Evolutionary conservation across 1,140 invertebrate genomes (phyloP).

Genomic region (Saccostrea echinata): DNA sequence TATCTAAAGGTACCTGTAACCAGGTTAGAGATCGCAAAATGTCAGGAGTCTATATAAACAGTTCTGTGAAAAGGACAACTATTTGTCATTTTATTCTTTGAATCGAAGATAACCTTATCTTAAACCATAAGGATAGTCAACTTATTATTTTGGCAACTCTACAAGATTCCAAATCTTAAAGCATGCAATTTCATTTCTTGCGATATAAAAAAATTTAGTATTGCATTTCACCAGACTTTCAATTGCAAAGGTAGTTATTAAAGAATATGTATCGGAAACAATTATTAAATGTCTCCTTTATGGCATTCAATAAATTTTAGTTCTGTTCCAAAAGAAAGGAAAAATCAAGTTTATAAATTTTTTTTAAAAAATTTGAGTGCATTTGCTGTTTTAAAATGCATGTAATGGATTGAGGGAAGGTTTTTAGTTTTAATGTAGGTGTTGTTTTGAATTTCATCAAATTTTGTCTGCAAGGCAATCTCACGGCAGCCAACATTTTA

Average conservation of each 20-base stretch:
- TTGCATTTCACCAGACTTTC: constrained; percentile 4
- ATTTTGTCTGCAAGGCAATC: not conserved
- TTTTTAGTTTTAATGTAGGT: constrained; percentile 15
- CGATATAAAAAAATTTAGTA: not conserved
- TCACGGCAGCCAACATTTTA: not conserved
- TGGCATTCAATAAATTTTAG: not conserved
- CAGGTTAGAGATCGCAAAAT: not conserved
- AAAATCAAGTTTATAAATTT: not conserved
- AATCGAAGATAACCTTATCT: constrained; percentile 9
- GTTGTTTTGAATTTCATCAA: constrained; percentile 5
- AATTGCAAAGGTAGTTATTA: not conserved
- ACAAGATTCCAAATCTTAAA: constrained; percentile 15
- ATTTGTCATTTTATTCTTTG: not conserved
- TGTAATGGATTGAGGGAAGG: not conserved
- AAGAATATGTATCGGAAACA: constrained; percentile 17
- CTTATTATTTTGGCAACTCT: not conserved
- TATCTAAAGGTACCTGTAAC: not conserved
- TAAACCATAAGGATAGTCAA: constrained; percentile 5
- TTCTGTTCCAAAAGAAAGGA: not conserved
- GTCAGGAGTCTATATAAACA: constrained; percentile 3
- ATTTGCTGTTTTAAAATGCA: not conserved
- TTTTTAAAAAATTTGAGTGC: not conserved
- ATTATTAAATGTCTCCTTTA: constrained; percentile 12
- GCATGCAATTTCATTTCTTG: not conserved
- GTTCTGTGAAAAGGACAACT: constrained; percentile 24